Evolutionary conservation across 2,113 vertebrate genomes (phyloP).

Genomic region (Lepidothrix coronata): DNA sequence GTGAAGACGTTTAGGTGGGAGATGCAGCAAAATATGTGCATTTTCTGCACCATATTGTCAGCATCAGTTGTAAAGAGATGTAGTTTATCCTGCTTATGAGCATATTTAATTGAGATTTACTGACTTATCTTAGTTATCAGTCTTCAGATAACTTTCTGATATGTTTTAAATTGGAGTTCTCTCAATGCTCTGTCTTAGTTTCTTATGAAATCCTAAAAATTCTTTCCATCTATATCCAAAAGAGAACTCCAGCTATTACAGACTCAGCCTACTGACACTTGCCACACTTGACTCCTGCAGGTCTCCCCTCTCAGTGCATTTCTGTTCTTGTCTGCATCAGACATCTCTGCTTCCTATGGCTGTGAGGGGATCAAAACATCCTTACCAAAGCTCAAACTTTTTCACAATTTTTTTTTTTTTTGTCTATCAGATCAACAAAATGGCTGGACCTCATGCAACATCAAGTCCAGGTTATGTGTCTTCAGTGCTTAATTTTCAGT

Average conservation of each 20-base stretch:
- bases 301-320: background rate
- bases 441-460: background rate
- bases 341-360: background rate
- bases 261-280: background rate
- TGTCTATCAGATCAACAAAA: background rate
- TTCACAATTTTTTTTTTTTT: background rate
- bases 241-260: background rate
- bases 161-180: background rate
- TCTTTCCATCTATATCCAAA: background rate
- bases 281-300: background rate
- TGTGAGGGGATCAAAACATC: background rate
- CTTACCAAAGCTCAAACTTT: background rate
- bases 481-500: background rate
- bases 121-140: background rate
- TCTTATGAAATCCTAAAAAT: background rate
- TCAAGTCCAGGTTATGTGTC: background rate
- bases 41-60: background rate
- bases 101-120: background rate
- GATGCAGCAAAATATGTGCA: background rate
- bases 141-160: background rate
- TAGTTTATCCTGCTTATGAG: background rate
- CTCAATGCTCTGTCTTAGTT: rapidly evolving
- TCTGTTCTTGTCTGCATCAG: background rate
- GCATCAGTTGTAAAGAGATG: background rate
- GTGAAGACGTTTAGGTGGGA: background rate